These are phyloP conservation scores for Platalea minor DNA, from an alignment of 2,797 vertebrate species.

Conservation along the genomic window DNA sequence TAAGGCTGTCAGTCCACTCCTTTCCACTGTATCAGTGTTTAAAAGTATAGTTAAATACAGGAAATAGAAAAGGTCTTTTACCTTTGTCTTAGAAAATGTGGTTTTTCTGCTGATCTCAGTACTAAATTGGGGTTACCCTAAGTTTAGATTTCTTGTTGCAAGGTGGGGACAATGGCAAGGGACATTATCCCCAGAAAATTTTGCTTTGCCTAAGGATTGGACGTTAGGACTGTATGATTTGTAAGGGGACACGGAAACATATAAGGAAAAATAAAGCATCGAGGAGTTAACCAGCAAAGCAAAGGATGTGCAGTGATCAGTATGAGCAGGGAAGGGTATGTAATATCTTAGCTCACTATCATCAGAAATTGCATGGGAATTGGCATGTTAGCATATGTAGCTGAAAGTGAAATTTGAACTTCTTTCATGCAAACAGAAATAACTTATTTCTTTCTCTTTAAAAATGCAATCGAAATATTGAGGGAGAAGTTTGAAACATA, in stretches of 20 bases:
- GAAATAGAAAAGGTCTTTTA: not conserved
- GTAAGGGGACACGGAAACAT: not conserved
- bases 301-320: conserved; percentile 4
- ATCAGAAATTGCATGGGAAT: conserved; percentile 17
- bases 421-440: conserved; percentile 22
- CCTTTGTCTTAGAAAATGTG: not conserved
- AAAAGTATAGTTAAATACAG: not conserved
- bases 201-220: not conserved
- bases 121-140: not conserved
- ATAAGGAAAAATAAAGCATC: not conserved
- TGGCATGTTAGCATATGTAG: conserved; percentile 21
- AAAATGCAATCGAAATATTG: conserved; percentile 33
- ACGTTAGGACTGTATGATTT: not conserved
- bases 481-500: conserved; percentile 46
- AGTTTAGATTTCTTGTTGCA: not conserved
- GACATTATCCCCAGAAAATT: not conserved
- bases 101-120: not conserved
- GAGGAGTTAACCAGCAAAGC: not conserved
- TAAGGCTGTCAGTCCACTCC: not conserved
- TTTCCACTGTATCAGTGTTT: not conserved
- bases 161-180: not conserved
- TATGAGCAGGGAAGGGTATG: not conserved
- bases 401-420: conserved; percentile 16
- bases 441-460: conserved; percentile 32
- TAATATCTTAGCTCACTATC: not conserved